Percentiles rank a stretch among this genome's conserved stretches.
Evolutionary conservation across 2,888 invertebrate genomes (phyloP).

Genomic region (Capitulum mitella): DNA sequence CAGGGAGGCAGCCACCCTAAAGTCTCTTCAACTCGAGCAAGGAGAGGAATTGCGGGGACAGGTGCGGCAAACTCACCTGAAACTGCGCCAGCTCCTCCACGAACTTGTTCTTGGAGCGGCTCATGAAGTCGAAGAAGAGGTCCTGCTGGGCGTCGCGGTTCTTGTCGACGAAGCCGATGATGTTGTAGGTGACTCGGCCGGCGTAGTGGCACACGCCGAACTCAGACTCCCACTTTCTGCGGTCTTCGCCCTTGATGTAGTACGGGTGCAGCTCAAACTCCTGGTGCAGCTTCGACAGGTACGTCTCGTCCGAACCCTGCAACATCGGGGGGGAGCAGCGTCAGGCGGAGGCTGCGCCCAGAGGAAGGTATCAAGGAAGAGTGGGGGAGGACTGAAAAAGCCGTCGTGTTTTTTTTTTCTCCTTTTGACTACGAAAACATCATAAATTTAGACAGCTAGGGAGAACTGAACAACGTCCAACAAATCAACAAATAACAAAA

Average conservation of each 20-base stretch:
- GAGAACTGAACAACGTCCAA: too few species aligned
- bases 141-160: slow-evolving; percentile 89
- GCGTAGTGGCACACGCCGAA: slow-evolving; percentile 86
- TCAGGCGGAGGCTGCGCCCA: too few species aligned
- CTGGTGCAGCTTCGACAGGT: slow-evolving; percentile 75
- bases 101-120: slow-evolving; percentile 71
- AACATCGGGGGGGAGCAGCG: neutral
- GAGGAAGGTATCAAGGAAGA: too few species aligned
- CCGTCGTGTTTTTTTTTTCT: too few species aligned
- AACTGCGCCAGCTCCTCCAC: slow-evolving; percentile 66
- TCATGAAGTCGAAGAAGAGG: slow-evolving; percentile 82
- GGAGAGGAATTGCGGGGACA: too few species aligned
- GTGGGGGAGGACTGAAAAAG: too few species aligned
- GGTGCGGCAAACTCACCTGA: too few species aligned
- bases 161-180: slow-evolving; percentile 81
- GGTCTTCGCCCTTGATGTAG: slow-evolving; percentile 73
- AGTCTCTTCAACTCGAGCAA: too few species aligned
- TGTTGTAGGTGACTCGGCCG: slow-evolving; percentile 57
- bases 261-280: slow-evolving; percentile 77
- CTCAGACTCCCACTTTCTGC: slow-evolving; percentile 81
- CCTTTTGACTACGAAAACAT: too few species aligned
- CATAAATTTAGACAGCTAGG: too few species aligned
- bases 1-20: too few species aligned
- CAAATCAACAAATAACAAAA: too few species aligned
- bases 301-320: slow-evolving; percentile 78